These are phyloP conservation scores for Octodon degus DNA, from an alignment of 2,113 vertebrate genomes.

Conservation along the genomic window DNA sequence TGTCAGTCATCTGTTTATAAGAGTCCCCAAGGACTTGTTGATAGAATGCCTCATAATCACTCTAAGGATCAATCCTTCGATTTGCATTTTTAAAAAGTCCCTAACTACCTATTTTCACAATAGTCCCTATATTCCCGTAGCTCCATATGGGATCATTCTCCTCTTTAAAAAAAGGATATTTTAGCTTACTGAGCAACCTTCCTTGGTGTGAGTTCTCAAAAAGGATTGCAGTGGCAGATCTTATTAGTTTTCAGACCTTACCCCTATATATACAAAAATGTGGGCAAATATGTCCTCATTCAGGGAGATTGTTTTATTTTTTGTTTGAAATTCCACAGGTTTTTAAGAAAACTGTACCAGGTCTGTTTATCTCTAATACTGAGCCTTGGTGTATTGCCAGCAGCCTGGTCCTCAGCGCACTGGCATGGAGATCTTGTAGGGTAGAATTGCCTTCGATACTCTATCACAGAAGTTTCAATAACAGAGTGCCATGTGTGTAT, in stretches of 20 bases:
- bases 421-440: neutral
- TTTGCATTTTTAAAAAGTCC: constrained; percentile 81
- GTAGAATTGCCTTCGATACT: neutral
- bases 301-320: neutral
- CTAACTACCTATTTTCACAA: constrained; percentile 64
- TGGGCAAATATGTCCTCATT: neutral
- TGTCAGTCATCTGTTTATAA: constrained; percentile 70
- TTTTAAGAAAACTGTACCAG: neutral
- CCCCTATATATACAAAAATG: neutral
- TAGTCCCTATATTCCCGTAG: constrained; percentile 15
- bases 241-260: constrained; percentile 36
- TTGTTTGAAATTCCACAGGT: constrained; percentile 5
- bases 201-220: constrained; percentile 14
- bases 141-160: constrained; percentile 55
- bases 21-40: constrained; percentile 81
- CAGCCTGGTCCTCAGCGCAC: neutral
- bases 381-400: neutral
- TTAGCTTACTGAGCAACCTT: constrained; percentile 23
- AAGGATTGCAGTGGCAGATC: neutral
- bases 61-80: constrained; percentile 72
- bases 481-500: neutral
- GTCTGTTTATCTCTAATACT: constrained; percentile 6
- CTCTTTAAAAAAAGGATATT: constrained; percentile 69
- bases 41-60: constrained; percentile 80
- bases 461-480: neutral